A percentile compares a stretch with the other conserved stretches of the same genome.
These are phyloP conservation scores for Nysson spinosus DNA, from an alignment of 2,888 invertebrate species.

Conservation along the genomic window DNA sequence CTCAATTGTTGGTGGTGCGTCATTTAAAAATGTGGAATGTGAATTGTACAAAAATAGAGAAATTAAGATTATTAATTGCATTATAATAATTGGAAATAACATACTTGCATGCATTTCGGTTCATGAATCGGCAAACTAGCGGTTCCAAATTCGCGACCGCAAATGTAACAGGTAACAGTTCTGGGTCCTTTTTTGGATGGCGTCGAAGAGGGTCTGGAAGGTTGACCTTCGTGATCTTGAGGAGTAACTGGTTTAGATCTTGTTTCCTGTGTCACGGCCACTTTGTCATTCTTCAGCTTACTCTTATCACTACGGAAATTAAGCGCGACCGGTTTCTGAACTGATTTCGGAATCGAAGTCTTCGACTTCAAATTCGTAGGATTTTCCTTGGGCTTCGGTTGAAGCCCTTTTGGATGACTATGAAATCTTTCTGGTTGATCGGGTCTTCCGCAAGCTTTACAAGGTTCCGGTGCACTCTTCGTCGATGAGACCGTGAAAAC, in stretches of 20 bases:
- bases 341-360: constrained; percentile 74
- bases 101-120: constrained; percentile 82
- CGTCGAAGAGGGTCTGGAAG: constrained; percentile 33
- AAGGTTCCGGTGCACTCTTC: constrained; percentile 78
- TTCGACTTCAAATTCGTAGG: constrained; percentile 22
- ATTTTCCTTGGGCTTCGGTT: constrained; percentile 53
- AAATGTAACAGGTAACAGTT: constrained; percentile 81
- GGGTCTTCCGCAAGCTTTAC: constrained; percentile 83
- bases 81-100: too few species aligned
- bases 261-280: neutral
- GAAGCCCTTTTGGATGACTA: constrained; percentile 78
- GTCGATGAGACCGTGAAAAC: constrained; percentile 56
- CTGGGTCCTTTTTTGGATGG: constrained; percentile 62
- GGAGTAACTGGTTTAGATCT: constrained; percentile 1
- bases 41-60: too few species aligned
- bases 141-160: constrained; percentile 83
- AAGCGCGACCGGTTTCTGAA: constrained; percentile 79
- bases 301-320: constrained; percentile 74
- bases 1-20: too few species aligned
- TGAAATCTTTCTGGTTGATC: constrained; percentile 84
- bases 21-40: too few species aligned
- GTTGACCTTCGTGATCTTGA: constrained; percentile 3
- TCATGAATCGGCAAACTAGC: constrained; percentile 83
- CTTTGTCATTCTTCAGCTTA: constrained; percentile 44
- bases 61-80: too few species aligned